Conservation (phyloP, 2,113 vertebrate species). For the Tetrao urogallus region DNA sequence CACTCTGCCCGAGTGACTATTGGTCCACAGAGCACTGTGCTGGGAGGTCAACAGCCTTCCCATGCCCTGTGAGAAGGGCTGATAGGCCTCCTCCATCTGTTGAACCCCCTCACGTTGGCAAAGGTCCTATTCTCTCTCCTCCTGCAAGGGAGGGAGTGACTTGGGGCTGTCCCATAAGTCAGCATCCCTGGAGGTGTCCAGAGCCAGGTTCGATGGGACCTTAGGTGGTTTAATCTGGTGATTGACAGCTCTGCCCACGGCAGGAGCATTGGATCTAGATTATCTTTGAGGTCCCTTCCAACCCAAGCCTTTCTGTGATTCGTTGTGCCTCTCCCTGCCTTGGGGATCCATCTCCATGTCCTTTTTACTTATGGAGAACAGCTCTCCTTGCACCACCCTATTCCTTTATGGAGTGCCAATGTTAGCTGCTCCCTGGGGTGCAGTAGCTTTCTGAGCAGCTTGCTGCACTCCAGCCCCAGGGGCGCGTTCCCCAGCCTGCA, state of each 20-base stretch:
- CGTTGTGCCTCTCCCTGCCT: rapidly evolving
- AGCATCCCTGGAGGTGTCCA: no score
- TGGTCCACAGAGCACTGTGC: background rate
- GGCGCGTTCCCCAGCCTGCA: background rate
- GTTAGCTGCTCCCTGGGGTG: background rate
- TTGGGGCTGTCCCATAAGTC: rapidly evolving
- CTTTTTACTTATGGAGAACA: rapidly evolving
- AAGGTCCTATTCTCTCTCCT: background rate
- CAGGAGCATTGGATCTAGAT: no score
- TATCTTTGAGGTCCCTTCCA: no score
- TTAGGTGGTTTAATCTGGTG: no score
- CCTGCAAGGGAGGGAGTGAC: background rate
- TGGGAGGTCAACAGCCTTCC: background rate
- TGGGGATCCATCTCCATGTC: rapidly evolving
- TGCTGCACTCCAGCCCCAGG: background rate
- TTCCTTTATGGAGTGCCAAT: background rate
- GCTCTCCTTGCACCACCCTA: rapidly evolving
- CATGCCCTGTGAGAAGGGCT: background rate
- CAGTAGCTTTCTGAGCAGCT: background rate
- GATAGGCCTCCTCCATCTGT: background rate
- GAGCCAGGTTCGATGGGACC: no score
- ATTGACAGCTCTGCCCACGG: no score
- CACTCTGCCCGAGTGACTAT: background rate
- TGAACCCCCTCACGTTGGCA: background rate
- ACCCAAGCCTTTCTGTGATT: no score